Base-by-base conservation (phyloP, 2,113 vertebrate species). In the Bubo bubo region DNA sequence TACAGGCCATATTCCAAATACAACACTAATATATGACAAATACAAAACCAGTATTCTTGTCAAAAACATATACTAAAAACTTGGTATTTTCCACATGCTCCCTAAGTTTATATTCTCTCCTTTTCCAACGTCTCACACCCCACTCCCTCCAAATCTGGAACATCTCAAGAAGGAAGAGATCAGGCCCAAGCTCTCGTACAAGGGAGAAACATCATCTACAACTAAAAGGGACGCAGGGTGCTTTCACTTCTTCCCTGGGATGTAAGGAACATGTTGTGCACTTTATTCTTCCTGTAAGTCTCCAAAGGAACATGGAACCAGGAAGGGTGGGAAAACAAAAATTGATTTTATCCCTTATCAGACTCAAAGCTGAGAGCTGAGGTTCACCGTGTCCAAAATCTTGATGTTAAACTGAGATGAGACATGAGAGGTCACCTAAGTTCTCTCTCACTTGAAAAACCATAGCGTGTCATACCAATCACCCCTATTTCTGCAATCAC, bases 81-180 rank as follows among this genome's bases (percentile, higher is more conserved):
- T 27, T 49, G 4, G 14, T 18, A 22, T 67, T 67, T 80, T 93
- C 34, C 50, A 70, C 5, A 4, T 9, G 23, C 49, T 66, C 21
- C 63, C 34, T 32, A 32, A 45, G 2, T 2, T 32, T 37, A 84
- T 16, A 35, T 35, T 41, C 37, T 58, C 68, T 43, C 4, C 0
- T 27, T 41, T 90, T 93, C 30, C 4, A 4, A 56, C 6, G 24
- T 67, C n/a, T 86, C 2, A 0, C 2, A 0, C 3, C 19, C 26
- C 2, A 1, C 18, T 93, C 39, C 24, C 41, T 91, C 35, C 50
- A 77, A 37, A 41, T 37, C 45, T n/a, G 34, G 9, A 66, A 55
- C 2, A 1, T 21, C 24, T 79, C 49, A 86, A 88, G 58, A 53
- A 83, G 2, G 2, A 86, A 41, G 6, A 58, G 9, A 79, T 20